A percentile compares a stretch with the other conserved stretches of the same genome.
Conservation (phyloP, 1,140 invertebrate species). For the Heliconius hermathena region DNA sequence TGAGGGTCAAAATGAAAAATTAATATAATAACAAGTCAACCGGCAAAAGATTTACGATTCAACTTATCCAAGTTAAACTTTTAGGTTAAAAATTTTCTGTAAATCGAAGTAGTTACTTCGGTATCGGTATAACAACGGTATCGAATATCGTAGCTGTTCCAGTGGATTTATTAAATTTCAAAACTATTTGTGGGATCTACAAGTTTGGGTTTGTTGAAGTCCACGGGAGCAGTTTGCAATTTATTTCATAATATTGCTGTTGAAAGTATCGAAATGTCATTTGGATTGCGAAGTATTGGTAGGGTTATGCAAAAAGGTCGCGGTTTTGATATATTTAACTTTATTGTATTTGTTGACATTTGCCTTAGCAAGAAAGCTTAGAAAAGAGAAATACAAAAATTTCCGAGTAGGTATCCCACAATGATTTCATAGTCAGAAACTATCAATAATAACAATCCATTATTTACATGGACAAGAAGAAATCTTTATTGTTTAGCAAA, state of each 20-base stretch:
- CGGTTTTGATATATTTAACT: background rate
- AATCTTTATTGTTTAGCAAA: background rate
- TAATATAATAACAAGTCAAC: slow-evolving; percentile 5
- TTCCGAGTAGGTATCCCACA: background rate
- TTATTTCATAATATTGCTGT: slow-evolving; percentile 10
- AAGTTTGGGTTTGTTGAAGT: slow-evolving; percentile 12
- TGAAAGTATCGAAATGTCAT: slow-evolving; percentile 7
- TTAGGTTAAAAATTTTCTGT: slow-evolving; percentile 5
- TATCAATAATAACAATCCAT: background rate
- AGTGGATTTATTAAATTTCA: slow-evolving; percentile 14
- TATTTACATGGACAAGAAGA: background rate
- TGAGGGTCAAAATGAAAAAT: background rate
- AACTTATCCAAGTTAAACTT: background rate
- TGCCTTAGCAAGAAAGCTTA: background rate
- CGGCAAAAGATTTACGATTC: slow-evolving; percentile 13
- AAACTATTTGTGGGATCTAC: slow-evolving; percentile 11
- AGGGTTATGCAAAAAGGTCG: background rate
- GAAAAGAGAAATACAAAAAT: too few relatives aligned
- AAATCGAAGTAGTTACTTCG: slow-evolving; percentile 1
- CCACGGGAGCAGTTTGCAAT: slow-evolving; percentile 4
- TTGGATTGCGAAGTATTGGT: background rate
- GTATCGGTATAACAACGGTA: background rate
- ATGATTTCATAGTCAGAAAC: too few relatives aligned
- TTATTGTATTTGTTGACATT: background rate
- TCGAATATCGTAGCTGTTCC: slow-evolving; percentile 7